Base-by-base conservation (phyloP, 2,113 vertebrate species). In the Rhea pennata region DNA sequence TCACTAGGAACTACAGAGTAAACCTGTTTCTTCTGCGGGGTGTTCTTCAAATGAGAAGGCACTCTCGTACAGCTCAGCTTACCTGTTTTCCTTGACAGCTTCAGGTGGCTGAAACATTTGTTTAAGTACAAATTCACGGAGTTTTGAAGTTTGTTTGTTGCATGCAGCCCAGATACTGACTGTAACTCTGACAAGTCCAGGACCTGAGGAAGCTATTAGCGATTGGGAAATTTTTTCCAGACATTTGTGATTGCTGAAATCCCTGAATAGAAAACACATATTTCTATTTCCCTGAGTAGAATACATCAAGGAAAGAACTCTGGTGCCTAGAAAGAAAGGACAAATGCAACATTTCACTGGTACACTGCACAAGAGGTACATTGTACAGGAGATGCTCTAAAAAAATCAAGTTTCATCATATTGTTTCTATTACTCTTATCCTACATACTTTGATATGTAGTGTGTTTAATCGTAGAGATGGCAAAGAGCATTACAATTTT, bases 281-380 rank as follows among this genome's bases (percentile, higher is more conserved):
- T 51, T 91, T 15, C 36, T 73, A 42, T 56, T 87, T 59, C 6
- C 7, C 36, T 73, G 56, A 82, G 27, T 3, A 78, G 56, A 84
- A 91, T 81, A 50, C 4, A 58, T 6, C 9, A 80, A 71, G n/a
- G 44, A 75, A 80, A 93, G 11, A 84, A 62, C 73, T 89, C 6
- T 82, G 9, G 6, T 51, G 7, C 10, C 50, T 69, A 39, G n/a
- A 59, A 88, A 84, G 23, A 88, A 40, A 64, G 10, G 5, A 83
- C 7, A 4, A 42, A 67, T 82, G 15, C 4, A 78, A 40, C 9
- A 24, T 44, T 87, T 87, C 53, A 27, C 7, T 48, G 44, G 2
- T 19, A 24, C 0, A 0, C 11, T 59, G 9, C 36, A 27, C 14
- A 75, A 48, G 71, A 53, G 6, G 24, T 54, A 26, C 0, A 0